phyloP scores from a whole-genome alignment of 2,888 invertebrate species.

The Amphimallon solstitiale region DNA sequence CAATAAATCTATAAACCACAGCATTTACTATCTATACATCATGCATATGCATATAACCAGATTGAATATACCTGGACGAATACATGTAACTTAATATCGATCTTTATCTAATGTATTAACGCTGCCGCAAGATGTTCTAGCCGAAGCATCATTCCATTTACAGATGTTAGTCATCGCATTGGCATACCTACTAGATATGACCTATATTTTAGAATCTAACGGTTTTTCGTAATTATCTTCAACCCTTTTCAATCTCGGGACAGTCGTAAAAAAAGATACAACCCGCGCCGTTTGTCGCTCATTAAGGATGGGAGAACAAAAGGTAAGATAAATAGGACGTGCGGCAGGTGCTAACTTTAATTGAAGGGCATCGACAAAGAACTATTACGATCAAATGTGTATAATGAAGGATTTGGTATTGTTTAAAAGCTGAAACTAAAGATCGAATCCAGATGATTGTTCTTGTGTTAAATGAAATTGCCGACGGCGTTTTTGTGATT shows the following conservation, averaged over 20 bases:
- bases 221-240: constrained; percentile 14
- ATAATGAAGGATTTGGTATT: no score
- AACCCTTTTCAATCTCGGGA: constrained; percentile 27
- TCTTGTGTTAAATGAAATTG: no score
- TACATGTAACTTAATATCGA: constrained; percentile 13
- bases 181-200: constrained; percentile 22
- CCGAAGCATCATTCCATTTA: constrained; percentile 8
- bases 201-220: constrained; percentile 33
- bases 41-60: no score
- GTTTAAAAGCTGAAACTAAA: no score
- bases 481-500: no score
- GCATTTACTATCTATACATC: no score
- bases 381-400: no score
- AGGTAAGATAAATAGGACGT: constrained; percentile 4
- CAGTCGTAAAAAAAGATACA: constrained; percentile 7
- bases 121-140: constrained; percentile 23
- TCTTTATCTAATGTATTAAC: constrained; percentile 16
- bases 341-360: constrained; percentile 27
- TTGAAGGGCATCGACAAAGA: not conserved
- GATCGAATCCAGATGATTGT: no score
- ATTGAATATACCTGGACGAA: no score
- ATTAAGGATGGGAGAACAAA: constrained; percentile 14
- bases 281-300: constrained; percentile 23
- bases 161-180: constrained; percentile 25
- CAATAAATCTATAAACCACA: no score